Percentiles rank a stretch among this genome's conserved stretches.
These are phyloP conservation scores for Aporophyla nigra DNA, from an alignment of 2,888 invertebrate genomes.

Conservation along the genomic window DNA sequence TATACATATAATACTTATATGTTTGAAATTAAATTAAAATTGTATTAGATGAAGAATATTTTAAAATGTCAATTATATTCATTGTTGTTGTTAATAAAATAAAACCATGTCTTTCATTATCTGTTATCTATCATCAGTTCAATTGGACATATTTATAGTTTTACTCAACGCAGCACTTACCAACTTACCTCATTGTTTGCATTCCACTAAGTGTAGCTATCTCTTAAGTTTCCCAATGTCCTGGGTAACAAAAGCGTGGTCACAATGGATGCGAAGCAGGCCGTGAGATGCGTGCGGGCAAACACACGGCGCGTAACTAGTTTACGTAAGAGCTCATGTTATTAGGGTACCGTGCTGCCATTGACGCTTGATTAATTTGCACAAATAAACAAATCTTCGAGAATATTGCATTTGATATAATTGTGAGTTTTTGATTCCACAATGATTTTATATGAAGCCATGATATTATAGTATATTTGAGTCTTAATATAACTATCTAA, in stretches of 20 bases:
- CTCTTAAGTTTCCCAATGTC: slow-evolving; percentile 37
- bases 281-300: slow-evolving; percentile 51
- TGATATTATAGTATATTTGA: not conserved
- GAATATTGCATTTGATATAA: not conserved
- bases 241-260: slow-evolving; percentile 46
- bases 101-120: not conserved
- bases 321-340: slow-evolving; percentile 20
- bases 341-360: slow-evolving; percentile 15
- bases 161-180: not conserved
- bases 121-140: not conserved
- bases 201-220: slow-evolving; percentile 11
- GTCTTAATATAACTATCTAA: not conserved
- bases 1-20: no score
- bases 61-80: not conserved
- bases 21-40: not conserved
- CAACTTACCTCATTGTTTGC: not conserved
- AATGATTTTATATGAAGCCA: not conserved
- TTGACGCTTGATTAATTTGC: not conserved
- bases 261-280: slow-evolving; percentile 66
- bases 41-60: not conserved
- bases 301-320: slow-evolving; percentile 14
- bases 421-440: not conserved
- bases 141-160: slow-evolving; percentile 3
- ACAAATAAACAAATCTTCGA: not conserved
- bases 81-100: no score